Evolutionary conservation across 2,797 vertebrate genomes (phyloP).

Genomic region (Alfaro cultratus): DNA sequence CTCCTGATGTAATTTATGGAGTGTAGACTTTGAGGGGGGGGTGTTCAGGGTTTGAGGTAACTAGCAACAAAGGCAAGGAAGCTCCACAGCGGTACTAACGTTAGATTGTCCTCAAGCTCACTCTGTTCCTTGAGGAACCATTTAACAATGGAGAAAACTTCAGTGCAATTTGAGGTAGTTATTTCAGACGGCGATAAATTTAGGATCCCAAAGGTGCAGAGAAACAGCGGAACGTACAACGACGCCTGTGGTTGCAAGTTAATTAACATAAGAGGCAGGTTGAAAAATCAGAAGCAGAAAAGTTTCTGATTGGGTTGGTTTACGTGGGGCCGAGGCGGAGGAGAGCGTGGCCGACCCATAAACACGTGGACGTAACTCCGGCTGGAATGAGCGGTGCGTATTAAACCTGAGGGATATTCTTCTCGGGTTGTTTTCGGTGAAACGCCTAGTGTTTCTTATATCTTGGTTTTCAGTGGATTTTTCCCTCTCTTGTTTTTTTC

Average conservation of each 20-base stretch:
- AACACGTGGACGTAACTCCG: background rate
- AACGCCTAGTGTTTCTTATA: background rate
- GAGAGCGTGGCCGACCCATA: background rate
- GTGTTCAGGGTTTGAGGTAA: conserved; percentile 34
- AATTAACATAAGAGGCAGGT: conserved; percentile 24
- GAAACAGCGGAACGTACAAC: conserved; percentile 12
- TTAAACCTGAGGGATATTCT: background rate
- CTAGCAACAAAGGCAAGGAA: conserved; percentile 16
- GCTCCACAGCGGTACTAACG: conserved; percentile 12
- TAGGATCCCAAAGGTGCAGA: conserved; percentile 5
- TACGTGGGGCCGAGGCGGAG: background rate
- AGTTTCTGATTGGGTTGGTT: background rate
- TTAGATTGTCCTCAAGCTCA: conserved; percentile 25
- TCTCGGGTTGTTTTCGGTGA: background rate
- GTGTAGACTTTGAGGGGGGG: conserved; percentile 14
- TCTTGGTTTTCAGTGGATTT: background rate
- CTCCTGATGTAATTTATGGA: conserved; percentile 46
- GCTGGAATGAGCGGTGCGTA: background rate
- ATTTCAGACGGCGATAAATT: conserved; percentile 22
- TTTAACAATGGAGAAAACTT: conserved; percentile 21
- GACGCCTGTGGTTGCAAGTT: conserved; percentile 27
- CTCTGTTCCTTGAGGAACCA: conserved; percentile 18
- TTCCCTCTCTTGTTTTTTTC: background rate
- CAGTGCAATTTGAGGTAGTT: conserved; percentile 24
- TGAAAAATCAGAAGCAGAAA: background rate